Conservation (phyloP, 35 echinoderm and acorn worm genomes). For the Ptychodera flava region DNA sequence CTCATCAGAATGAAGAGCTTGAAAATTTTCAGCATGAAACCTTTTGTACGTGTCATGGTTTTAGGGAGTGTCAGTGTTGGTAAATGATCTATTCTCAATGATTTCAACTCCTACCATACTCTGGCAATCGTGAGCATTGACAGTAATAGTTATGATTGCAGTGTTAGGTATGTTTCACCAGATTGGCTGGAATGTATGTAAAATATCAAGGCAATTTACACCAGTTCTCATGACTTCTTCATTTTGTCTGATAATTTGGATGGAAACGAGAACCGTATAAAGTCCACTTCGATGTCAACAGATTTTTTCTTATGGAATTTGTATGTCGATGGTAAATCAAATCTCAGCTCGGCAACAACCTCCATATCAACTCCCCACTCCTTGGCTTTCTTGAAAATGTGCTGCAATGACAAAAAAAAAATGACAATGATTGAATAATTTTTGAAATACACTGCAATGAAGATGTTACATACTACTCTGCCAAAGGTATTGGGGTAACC, state of each 20-base stretch:
- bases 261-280: slow-evolving; percentile 46
- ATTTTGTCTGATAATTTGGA: neutral
- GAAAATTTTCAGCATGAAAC: too few relatives aligned
- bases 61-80: too few relatives aligned
- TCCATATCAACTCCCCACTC: slow-evolving; percentile 77
- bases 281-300: slow-evolving; percentile 58
- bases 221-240: too few relatives aligned
- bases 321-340: slow-evolving; percentile 71
- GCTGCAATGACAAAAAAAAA: slow-evolving; percentile 31
- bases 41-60: too few relatives aligned
- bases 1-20: too few relatives aligned
- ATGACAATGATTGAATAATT: neutral
- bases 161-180: too few relatives aligned
- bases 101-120: too few relatives aligned
- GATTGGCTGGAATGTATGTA: too few relatives aligned
- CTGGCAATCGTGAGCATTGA: too few relatives aligned
- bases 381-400: slow-evolving; percentile 73
- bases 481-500: neutral
- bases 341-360: slow-evolving; percentile 62
- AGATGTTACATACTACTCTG: neutral
- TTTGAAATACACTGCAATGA: neutral
- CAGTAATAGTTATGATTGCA: too few relatives aligned
- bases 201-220: too few relatives aligned
- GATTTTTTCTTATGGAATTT: slow-evolving; percentile 92
- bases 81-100: too few relatives aligned